These are phyloP conservation scores for Erythrocercus mccallii DNA, from an alignment of 2,113 vertebrate species.

Conservation along the genomic window DNA sequence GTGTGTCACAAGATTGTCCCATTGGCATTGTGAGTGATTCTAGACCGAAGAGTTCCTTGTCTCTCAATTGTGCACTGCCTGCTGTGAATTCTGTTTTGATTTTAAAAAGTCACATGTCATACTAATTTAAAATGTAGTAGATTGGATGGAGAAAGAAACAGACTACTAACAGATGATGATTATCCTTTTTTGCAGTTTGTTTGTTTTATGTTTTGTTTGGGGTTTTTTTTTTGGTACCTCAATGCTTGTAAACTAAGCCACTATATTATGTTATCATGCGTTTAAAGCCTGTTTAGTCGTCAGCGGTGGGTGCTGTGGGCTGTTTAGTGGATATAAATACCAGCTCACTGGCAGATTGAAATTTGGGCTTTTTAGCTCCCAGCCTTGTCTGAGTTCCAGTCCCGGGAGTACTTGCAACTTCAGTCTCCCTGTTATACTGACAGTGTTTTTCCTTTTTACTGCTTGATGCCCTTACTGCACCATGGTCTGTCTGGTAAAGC, in stretches of 20 bases:
- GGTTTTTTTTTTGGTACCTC: not conserved
- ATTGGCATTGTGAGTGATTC: not conserved
- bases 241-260: not conserved
- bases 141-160: not conserved
- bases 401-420: not conserved
- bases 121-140: not conserved
- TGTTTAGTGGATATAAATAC: not conserved
- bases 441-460: not conserved
- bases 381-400: not conserved
- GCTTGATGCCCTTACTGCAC: not conserved
- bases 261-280: not conserved
- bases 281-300: not conserved
- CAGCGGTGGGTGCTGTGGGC: not conserved
- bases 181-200: not conserved
- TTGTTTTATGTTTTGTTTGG: not conserved
- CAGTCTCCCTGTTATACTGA: not conserved
- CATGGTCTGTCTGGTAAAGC: not conserved
- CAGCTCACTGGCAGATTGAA: not conserved
- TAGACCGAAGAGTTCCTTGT: not conserved
- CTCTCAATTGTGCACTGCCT: not conserved
- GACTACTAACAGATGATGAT: not conserved
- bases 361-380: not conserved
- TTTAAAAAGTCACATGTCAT: not conserved
- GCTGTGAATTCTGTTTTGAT: not conserved
- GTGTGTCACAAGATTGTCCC: not conserved